Evolutionary conservation across 2,888 invertebrate genomes (phyloP).

Genomic region (Mesorhabditis sp.): DNA sequence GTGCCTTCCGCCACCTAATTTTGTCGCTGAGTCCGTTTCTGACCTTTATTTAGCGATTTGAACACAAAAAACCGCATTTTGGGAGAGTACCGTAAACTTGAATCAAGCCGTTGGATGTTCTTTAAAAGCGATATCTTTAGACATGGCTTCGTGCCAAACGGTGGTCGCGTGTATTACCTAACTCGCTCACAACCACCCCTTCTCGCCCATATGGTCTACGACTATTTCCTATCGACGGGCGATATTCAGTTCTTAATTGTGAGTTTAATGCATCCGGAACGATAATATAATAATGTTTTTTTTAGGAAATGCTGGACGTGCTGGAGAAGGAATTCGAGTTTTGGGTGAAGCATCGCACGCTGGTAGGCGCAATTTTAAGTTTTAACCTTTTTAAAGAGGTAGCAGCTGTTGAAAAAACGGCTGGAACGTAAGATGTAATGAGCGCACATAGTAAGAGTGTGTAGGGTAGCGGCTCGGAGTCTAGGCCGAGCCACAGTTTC

Average conservation of each 20-base stretch:
- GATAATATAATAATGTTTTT: background rate
- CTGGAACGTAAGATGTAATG: too few species aligned
- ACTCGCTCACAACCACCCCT: slow-evolving; percentile 63
- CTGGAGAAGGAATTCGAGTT: slow-evolving; percentile 67
- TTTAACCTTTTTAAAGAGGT: too few species aligned
- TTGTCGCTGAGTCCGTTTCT: too few species aligned
- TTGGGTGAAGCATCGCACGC: slow-evolving; percentile 73
- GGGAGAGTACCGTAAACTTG: too few species aligned
- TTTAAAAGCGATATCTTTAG: slow-evolving; percentile 33
- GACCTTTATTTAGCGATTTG: too few species aligned
- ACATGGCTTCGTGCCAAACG: slow-evolving; percentile 73
- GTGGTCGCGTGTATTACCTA: slow-evolving; percentile 79
- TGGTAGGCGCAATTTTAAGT: background rate
- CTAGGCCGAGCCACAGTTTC: too few species aligned
- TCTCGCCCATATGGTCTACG: slow-evolving; percentile 72
- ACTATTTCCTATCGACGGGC: slow-evolving; percentile 73
- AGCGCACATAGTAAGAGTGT: too few species aligned
- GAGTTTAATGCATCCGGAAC: slow-evolving; percentile 9
- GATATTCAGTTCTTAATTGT: slow-evolving; percentile 70
- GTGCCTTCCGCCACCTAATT: too few species aligned
- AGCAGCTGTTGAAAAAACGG: too few species aligned
- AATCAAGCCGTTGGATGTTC: too few species aligned
- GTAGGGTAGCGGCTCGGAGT: too few species aligned
- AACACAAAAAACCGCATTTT: too few species aligned
- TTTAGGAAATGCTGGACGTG: slow-evolving; percentile 55